phyloP scores from a whole-genome alignment of 2,797 vertebrate genomes.

The Morus bassanus region DNA sequence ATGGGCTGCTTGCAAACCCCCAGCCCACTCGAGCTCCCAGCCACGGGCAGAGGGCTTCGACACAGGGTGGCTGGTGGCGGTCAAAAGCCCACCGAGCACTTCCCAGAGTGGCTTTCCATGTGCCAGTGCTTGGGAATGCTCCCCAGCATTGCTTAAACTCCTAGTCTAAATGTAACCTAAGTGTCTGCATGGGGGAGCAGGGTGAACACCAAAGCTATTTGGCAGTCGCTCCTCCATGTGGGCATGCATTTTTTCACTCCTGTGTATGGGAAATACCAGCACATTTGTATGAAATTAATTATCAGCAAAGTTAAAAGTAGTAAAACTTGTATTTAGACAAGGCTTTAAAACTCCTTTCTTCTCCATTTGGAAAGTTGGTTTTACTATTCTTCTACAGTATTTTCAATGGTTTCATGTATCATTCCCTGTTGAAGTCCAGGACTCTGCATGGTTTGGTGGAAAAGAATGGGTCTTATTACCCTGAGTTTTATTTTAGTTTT shows the following conservation, averaged over 20 bases:
- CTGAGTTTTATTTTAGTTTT: background rate
- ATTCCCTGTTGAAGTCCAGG: background rate
- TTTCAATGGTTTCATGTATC: slow-evolving; percentile 10
- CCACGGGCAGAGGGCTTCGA: background rate
- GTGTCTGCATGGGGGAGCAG: background rate
- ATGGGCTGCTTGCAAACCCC: background rate
- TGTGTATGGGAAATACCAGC: background rate
- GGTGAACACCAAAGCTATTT: background rate
- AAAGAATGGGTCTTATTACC: slow-evolving; percentile 34
- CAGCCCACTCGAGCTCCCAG: background rate
- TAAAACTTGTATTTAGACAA: background rate
- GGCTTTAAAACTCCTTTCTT: background rate
- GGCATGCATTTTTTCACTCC: background rate
- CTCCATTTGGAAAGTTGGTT: background rate
- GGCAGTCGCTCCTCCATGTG: accelerated
- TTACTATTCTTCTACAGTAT: background rate
- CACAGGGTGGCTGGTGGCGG: background rate
- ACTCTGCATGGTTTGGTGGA: background rate
- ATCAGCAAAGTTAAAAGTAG: background rate
- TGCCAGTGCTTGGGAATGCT: accelerated
- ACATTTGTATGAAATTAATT: background rate
- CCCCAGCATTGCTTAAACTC: background rate
- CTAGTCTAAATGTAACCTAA: background rate
- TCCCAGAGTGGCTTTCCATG: accelerated
- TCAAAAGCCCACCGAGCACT: background rate